Evolutionary conservation across 2,113 vertebrate genomes (phyloP).

Genomic region (Hoplias malabaricus): DNA sequence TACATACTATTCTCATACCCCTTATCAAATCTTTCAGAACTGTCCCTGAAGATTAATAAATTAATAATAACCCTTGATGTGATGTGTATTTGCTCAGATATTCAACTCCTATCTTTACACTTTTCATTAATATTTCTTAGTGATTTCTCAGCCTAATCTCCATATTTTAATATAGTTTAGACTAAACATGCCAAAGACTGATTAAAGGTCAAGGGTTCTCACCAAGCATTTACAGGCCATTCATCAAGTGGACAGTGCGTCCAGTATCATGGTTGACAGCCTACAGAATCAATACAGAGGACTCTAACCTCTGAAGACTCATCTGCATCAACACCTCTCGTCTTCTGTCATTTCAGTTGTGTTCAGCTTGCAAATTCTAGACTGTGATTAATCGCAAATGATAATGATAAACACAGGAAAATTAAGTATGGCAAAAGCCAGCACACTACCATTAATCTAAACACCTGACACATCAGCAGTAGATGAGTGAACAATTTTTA

Average conservation of each 20-base stretch:
- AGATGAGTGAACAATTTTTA: not conserved
- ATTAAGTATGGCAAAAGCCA: slow-evolving; percentile 44
- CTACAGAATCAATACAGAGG: slow-evolving; percentile 39
- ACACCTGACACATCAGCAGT: slow-evolving; percentile 3
- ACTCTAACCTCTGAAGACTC: slow-evolving; percentile 32
- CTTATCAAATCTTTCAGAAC: too few relatives aligned
- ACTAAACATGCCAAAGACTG: slow-evolving; percentile 14
- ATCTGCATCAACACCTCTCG: slow-evolving; percentile 35
- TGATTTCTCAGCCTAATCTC: slow-evolving; percentile 6
- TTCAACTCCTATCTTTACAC: not conserved
- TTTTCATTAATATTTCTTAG: not conserved
- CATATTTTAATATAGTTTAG: slow-evolving; percentile 17
- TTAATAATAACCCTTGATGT: too few relatives aligned
- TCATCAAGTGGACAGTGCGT: slow-evolving; percentile 33
- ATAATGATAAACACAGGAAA: slow-evolving; percentile 53
- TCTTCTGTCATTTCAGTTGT: slow-evolving; percentile 33
- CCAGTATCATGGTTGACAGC: slow-evolving; percentile 25
- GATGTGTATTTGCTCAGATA: not conserved
- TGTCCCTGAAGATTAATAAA: too few relatives aligned
- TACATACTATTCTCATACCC: too few relatives aligned
- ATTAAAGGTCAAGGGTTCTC: slow-evolving; percentile 35
- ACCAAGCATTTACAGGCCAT: slow-evolving; percentile 37
- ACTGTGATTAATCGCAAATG: slow-evolving; percentile 59
- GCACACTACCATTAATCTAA: slow-evolving; percentile 34
- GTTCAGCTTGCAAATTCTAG: slow-evolving; percentile 30